Percentiles rank a stretch among this genome's conserved stretches.
phyloP scores from a whole-genome alignment of 2,888 invertebrate genomes.

The Zele albiditarsus region DNA sequence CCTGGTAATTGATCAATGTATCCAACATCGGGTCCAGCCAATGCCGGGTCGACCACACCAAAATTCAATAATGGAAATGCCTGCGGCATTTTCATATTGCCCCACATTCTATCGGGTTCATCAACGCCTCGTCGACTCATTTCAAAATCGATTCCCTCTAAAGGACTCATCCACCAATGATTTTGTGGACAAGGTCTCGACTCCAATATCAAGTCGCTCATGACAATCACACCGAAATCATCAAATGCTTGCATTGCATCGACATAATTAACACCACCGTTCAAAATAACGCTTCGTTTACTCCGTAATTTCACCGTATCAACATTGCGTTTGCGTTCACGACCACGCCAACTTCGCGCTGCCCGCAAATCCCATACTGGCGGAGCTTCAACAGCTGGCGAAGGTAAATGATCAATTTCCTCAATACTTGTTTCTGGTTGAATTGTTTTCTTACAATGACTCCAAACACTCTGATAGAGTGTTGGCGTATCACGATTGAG shows the following conservation, averaged over 20 bases:
- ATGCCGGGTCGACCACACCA: constrained; percentile 45
- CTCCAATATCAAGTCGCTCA: constrained; percentile 75
- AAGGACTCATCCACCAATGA: constrained; percentile 53
- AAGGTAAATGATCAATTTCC: constrained; percentile 66
- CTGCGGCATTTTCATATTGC: constrained; percentile 62
- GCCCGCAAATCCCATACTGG: constrained; percentile 52
- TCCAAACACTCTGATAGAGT: constrained; percentile 60
- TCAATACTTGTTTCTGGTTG: constrained; percentile 55
- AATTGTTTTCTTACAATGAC: constrained; percentile 64
- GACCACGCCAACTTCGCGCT: constrained; percentile 41
- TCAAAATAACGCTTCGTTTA: constrained; percentile 49
- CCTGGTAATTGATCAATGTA: constrained; percentile 63
- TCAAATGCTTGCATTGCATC: constrained; percentile 72
- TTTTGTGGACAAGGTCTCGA: constrained; percentile 74
- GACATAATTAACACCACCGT: constrained; percentile 64
- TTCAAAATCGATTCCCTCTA: constrained; percentile 49
- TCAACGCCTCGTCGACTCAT: constrained; percentile 54
- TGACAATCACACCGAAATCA: constrained; percentile 74
- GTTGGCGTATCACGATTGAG: constrained; percentile 61
- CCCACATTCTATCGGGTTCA: constrained; percentile 61
- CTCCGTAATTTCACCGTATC: constrained; percentile 22
- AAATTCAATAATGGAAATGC: constrained; percentile 60
- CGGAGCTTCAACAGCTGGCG: constrained; percentile 55
- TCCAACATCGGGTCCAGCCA: constrained; percentile 59
- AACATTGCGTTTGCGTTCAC: constrained; percentile 52